Percentiles rank a stretch among this genome's conserved stretches.
phyloP scores from a whole-genome alignment of 2,113 vertebrate species.

The Channa argus region DNA sequence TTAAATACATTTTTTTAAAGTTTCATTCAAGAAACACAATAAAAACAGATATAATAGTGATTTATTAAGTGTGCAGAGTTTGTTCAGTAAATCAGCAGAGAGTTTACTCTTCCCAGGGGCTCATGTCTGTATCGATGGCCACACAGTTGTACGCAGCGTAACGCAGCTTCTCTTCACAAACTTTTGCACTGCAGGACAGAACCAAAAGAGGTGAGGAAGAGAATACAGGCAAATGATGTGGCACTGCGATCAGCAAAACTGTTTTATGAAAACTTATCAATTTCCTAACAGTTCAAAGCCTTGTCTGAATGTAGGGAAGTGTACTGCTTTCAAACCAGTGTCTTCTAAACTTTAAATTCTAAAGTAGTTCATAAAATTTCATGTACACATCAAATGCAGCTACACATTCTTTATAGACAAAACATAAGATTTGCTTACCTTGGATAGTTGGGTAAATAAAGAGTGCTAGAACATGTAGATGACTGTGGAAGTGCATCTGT shows the following conservation, averaged over 20 bases:
- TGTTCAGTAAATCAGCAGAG: slow-evolving; percentile 23
- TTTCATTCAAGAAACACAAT: background rate
- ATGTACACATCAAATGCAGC: background rate
- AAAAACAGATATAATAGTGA: slow-evolving; percentile 28
- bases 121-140: slow-evolving; percentile 98
- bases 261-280: background rate
- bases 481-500: slow-evolving; percentile 95
- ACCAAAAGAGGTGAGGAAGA: background rate
- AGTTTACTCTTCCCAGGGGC: slow-evolving; percentile 95
- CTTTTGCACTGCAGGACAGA: slow-evolving; percentile 87
- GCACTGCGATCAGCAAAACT: background rate
- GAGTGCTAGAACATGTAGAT: slow-evolving; percentile 96
- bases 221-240: background rate
- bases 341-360: too few species aligned
- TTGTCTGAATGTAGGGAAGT: too few species aligned
- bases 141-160: slow-evolving; percentile 98
- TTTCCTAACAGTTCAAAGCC: background rate
- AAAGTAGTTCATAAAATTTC: background rate
- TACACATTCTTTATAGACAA: background rate
- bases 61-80: slow-evolving; percentile 40
- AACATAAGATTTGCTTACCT: slow-evolving; percentile 81
- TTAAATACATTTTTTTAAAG: background rate
- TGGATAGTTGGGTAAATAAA: slow-evolving; percentile 95
- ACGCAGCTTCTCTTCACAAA: slow-evolving; percentile 96
- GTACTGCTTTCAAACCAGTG: too few species aligned